Evolutionary conservation across 2,113 vertebrate genomes (phyloP).

Genomic region (Channa maculata): DNA sequence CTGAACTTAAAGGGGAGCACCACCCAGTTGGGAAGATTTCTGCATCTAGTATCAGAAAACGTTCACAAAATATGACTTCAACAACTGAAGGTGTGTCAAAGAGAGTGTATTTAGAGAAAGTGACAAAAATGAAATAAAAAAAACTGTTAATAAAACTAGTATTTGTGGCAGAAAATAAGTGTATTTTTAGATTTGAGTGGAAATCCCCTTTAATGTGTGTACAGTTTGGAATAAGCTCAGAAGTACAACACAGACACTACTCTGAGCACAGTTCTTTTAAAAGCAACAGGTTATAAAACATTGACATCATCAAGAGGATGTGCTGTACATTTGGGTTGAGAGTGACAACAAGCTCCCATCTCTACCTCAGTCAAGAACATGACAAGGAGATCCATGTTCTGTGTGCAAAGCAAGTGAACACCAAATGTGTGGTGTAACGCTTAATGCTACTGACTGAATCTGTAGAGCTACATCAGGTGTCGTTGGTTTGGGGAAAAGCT

Average conservation of each 20-base stretch:
- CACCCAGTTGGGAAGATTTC: conserved; percentile 41
- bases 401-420: conserved; percentile 64
- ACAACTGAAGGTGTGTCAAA: neutral
- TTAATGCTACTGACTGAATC: conserved; percentile 71
- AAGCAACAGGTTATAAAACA: conserved; percentile 79
- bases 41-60: neutral
- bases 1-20: conserved; percentile 58
- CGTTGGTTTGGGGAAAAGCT: conserved; percentile 16
- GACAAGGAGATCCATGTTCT: conserved; percentile 32
- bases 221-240: conserved; percentile 57
- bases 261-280: conserved; percentile 72
- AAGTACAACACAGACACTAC: conserved; percentile 69
- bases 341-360: conserved; percentile 40
- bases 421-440: conserved; percentile 58
- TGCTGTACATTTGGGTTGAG: conserved; percentile 70
- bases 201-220: conserved; percentile 57
- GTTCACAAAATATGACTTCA: neutral
- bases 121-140: conserved; percentile 8
- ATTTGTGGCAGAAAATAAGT: neutral
- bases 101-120: neutral
- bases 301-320: conserved; percentile 79
- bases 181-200: conserved; percentile 47
- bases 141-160: neutral
- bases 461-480: conserved; percentile 70
- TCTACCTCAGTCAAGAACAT: conserved; percentile 53